These are phyloP conservation scores for Phataginus tricuspis DNA, from an alignment of 2,797 vertebrate species.

Conservation along the genomic window DNA sequence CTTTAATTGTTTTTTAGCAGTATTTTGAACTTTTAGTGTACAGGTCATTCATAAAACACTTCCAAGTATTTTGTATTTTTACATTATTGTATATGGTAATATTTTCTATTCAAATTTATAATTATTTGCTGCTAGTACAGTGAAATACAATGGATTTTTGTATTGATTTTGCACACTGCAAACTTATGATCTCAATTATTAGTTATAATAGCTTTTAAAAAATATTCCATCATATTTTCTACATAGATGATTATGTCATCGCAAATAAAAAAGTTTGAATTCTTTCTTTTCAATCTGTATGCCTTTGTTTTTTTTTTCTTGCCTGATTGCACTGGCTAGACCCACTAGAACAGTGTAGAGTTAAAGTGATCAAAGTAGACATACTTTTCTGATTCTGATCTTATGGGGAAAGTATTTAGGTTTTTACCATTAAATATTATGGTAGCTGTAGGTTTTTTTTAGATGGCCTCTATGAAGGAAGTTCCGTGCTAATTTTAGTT, in stretches of 20 bases:
- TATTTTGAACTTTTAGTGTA: neutral
- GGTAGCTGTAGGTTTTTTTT: neutral
- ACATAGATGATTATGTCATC: neutral
- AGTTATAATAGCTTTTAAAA: neutral
- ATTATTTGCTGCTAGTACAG: neutral
- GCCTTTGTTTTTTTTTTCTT: neutral
- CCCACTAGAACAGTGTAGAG: neutral
- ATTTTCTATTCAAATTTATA: neutral
- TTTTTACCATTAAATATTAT: neutral
- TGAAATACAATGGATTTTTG: neutral
- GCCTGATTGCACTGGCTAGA: neutral
- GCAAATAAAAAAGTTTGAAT: neutral
- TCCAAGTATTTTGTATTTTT: neutral
- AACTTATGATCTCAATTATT: neutral
- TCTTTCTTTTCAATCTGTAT: neutral
- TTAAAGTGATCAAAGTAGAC: neutral
- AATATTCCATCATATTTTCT: neutral
- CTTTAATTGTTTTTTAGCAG: neutral
- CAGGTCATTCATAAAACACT: neutral
- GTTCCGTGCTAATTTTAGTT: neutral
- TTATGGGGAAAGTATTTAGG: neutral
- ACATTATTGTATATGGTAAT: neutral
- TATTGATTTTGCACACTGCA: neutral
- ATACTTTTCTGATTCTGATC: neutral
- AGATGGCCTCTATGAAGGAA: neutral